Percentiles rank a stretch among this genome's conserved stretches.
phyloP scores from a whole-genome alignment of 2,113 vertebrate genomes.

The Dromaius novaehollandiae region DNA sequence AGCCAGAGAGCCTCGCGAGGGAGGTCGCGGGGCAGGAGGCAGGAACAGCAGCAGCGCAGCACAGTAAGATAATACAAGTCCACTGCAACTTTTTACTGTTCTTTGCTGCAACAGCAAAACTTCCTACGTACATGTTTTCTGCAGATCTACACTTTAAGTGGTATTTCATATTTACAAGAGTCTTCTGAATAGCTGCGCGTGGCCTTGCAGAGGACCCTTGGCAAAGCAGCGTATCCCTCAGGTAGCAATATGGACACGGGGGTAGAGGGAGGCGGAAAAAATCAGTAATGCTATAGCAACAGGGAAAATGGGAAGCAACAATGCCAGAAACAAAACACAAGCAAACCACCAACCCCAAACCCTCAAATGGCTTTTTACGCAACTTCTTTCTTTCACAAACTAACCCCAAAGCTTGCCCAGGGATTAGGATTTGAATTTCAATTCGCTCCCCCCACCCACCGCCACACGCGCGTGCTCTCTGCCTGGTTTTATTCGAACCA shows the following conservation, averaged over 20 bases:
- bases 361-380: not conserved
- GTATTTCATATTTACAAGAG: not conserved
- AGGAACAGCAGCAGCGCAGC: not conserved
- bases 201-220: not conserved
- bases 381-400: not conserved
- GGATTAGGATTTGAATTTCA: slow-evolving; percentile 5
- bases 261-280: not conserved
- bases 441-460: not conserved
- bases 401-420: slow-evolving; percentile 11
- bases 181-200: accelerated
- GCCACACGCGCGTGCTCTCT: not conserved
- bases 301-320: not conserved
- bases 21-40: not conserved
- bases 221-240: not conserved
- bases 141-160: not conserved
- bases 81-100: not conserved
- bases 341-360: not conserved
- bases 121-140: not conserved
- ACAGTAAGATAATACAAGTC: not conserved
- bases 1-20: not conserved
- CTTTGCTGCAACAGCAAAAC: not conserved
- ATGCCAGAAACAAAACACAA: not conserved
- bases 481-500: slow-evolving; percentile 49
- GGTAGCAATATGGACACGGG: not conserved
- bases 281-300: not conserved